Percentiles rank a stretch among this genome's conserved stretches.
phyloP scores from a whole-genome alignment of 2,888 invertebrate genomes.

The Drosophila tripunctata region DNA sequence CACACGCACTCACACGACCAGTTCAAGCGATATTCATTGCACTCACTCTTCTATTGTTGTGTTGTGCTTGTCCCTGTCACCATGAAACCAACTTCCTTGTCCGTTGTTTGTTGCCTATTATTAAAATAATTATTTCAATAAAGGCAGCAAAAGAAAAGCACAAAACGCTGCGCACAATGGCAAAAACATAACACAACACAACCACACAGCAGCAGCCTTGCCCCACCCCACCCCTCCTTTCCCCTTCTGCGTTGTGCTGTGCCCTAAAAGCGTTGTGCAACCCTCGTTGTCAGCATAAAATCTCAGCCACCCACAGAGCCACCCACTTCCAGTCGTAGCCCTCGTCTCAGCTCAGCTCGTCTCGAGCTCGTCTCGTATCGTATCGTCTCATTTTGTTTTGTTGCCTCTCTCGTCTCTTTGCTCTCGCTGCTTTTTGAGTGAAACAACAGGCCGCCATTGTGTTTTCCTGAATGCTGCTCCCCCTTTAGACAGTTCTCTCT shows the following conservation, averaged over 20 bases:
- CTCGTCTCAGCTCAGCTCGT: slow-evolving; percentile 28
- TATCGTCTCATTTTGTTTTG: slow-evolving; percentile 34
- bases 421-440: slow-evolving; percentile 71
- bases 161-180: slow-evolving; percentile 72
- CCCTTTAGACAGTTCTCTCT: background rate
- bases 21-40: slow-evolving; percentile 26
- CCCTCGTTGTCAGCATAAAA: slow-evolving; percentile 76
- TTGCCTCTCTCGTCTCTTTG: slow-evolving; percentile 40
- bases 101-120: slow-evolving; percentile 77
- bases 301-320: slow-evolving; percentile 46
- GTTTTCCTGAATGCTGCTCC: slow-evolving; percentile 50
- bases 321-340: slow-evolving; percentile 58
- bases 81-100: slow-evolving; percentile 40
- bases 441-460: slow-evolving; percentile 76
- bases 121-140: slow-evolving; percentile 82
- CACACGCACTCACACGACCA: slow-evolving; percentile 11
- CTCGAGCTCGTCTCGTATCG: slow-evolving; percentile 17
- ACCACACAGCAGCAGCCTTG: slow-evolving; percentile 6
- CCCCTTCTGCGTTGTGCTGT: slow-evolving; percentile 1
- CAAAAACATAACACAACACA: slow-evolving; percentile 35
- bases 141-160: slow-evolving; percentile 73
- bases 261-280: slow-evolving; percentile 45
- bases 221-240: slow-evolving; percentile 3
- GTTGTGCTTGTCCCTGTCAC: slow-evolving; percentile 42
- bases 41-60: slow-evolving; percentile 12